Conservation (phyloP, 1,140 invertebrate genomes). For the Aphelinus atriplicis region DNA sequence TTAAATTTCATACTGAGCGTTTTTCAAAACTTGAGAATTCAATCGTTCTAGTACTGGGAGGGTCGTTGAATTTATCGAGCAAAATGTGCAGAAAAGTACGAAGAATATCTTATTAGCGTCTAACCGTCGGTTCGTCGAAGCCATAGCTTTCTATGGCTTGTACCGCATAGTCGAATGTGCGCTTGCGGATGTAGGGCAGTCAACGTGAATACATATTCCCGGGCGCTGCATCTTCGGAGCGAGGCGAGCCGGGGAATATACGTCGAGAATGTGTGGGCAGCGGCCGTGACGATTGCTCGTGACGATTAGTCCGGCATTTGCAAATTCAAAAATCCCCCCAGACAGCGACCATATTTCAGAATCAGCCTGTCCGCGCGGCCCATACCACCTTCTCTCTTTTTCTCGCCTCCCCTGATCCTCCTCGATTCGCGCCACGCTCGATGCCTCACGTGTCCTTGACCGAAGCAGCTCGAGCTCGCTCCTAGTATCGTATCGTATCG, state of each 20-base stretch:
- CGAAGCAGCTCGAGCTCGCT: conserved; percentile 28
- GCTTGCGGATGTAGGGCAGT: not conserved
- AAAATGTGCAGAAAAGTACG: no score
- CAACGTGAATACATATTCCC: not conserved
- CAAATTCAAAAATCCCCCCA: conserved; percentile 34
- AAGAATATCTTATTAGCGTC: no score
- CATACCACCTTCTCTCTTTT: not conserved
- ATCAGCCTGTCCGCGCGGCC: conserved; percentile 13
- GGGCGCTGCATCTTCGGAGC: no score
- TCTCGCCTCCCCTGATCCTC: not conserved
- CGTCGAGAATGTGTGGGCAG: conserved; percentile 20
- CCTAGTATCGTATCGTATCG: no score
- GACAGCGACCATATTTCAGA: conserved; percentile 37
- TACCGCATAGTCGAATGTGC: no score
- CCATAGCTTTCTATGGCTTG: no score
- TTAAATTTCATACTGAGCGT: no score
- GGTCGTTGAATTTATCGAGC: no score
- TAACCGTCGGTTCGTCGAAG: no score
- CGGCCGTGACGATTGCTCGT: conserved; percentile 40
- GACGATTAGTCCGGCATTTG: conserved; percentile 37
- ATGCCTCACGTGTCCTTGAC: conserved; percentile 44
- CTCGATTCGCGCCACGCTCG: not conserved
- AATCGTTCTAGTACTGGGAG: no score
- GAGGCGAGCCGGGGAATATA: not conserved
- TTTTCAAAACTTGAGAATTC: no score